phyloP scores from a whole-genome alignment of 92 coral and sea anemone genomes.

The Phenganax subtilis region DNA sequence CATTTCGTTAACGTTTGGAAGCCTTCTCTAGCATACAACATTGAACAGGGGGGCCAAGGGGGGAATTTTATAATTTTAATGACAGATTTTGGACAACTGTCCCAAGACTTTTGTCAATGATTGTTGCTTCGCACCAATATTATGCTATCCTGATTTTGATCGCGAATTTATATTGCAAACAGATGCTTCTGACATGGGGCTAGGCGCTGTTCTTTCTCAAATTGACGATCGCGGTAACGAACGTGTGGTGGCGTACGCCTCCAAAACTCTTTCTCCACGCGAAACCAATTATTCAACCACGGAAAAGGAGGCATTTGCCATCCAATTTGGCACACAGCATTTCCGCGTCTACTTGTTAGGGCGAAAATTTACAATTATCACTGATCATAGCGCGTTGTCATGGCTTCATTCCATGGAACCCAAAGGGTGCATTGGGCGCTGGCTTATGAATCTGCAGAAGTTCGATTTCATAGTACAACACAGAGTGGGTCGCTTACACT shows the following conservation, averaged over 20 bases:
- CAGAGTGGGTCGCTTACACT: conserved; percentile 9
- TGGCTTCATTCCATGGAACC: conserved; percentile 41
- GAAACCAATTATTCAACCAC: conserved; percentile 43
- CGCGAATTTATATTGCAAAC: conserved; percentile 42
- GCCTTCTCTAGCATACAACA: too few species aligned
- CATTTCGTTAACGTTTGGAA: too few species aligned
- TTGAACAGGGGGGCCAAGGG: too few species aligned
- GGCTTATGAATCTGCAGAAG: conserved; percentile 44
- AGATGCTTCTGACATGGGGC: conserved; percentile 39
- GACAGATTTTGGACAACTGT: too few species aligned
- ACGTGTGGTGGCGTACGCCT: conserved; percentile 32
- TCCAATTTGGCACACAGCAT: conserved; percentile 44
- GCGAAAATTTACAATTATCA: background rate
- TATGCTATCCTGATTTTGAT: conserved; percentile 30
- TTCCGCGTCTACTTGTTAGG: conserved; percentile 41
- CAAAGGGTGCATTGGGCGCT: conserved; percentile 33
- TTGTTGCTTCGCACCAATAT: conserved; percentile 37
- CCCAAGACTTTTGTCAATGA: too few species aligned
- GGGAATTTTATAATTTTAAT: too few species aligned
- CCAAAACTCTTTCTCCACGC: background rate
- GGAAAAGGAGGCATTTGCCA: conserved; percentile 47
- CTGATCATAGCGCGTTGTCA: conserved; percentile 24
- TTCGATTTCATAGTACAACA: conserved; percentile 34
- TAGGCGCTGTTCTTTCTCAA: conserved; percentile 41
- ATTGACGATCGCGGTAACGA: conserved; percentile 27